Base-by-base conservation (phyloP, 1,140 invertebrate species). In the Achatina immaculata region DNA sequence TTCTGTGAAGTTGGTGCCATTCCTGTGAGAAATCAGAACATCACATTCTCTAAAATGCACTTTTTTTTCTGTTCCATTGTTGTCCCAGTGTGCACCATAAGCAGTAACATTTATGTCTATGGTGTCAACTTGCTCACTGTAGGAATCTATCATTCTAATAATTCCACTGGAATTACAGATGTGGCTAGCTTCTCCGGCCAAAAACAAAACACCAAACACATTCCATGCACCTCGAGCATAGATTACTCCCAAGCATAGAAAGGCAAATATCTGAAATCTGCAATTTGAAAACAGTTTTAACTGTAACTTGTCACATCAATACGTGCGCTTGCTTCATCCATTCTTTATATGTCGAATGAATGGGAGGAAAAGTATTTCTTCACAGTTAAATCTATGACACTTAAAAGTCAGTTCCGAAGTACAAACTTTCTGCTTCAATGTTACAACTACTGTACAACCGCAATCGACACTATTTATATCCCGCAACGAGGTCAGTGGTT, bases 281-380 rank as follows among this genome's bases (percentile, higher is more conserved):
- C 96, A 96, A 88, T 96, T 97, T 85, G 95, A 95, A 0, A 96
- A 96, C n/a, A 98, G 93, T 86, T 96, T 92, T 0, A 95, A 94
- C 74, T 97, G 90, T 21, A 97, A 90, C 78, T 95, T 95, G 88
- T 98, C 74, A 97, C 95, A 86, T 97, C 96, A 94, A 95, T 95
- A 31, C 9, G 1, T 34, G 2, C 11, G 21, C 51, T 21, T 21
- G 51, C 11, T 4, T 31, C 28, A 62, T 76, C 48, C 74, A 76
- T 76, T 76, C 40, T 65, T 51, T 51, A 14, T 51, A 11, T 51
- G n/a, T n/a, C n/a, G n/a, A n/a, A n/a, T n/a, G n/a, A n/a, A n/a
- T n/a, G n/a, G n/a, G n/a, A n/a, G n/a, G n/a, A n/a, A n/a, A n/a
- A n/a, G n/a, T n/a, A n/a, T n/a, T n/a, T n/a, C n/a, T n/a, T n/a